Conservation (phyloP, 1,140 invertebrate genomes). For the Oedothorax gibbosus region DNA sequence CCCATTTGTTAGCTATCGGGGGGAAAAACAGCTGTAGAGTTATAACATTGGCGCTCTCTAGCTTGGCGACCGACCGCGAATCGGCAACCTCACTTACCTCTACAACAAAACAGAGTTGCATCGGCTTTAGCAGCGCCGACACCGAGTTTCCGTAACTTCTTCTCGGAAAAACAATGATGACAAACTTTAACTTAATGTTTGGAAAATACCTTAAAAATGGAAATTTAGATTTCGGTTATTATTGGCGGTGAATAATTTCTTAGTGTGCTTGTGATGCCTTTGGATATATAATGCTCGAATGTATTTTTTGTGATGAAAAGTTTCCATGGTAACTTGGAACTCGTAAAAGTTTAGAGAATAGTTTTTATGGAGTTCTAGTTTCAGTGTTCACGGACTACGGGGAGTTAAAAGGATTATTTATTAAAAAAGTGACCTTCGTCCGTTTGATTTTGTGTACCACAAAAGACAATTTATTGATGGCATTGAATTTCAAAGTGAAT, state of each 20-base stretch:
- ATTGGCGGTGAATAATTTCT: neutral
- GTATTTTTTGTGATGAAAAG: slow-evolving; percentile 25
- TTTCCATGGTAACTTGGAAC: slow-evolving; percentile 39
- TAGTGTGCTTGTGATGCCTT: neutral
- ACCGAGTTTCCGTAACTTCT: slow-evolving; percentile 28
- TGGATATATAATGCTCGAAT: neutral
- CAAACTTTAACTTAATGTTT: neutral
- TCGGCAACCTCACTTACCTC: slow-evolving; percentile 44
- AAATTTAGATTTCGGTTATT: no score
- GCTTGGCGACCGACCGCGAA: neutral
- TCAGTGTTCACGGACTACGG: neutral
- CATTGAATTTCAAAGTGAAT: no score
- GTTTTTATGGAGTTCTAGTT: slow-evolving; percentile 38
- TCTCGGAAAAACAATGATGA: slow-evolving; percentile 8
- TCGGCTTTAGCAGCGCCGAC: slow-evolving; percentile 25
- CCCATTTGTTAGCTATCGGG: no score
- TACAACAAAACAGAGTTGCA: slow-evolving; percentile 42
- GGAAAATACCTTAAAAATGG: no score
- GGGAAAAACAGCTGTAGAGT: no score
- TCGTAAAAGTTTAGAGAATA: slow-evolving; percentile 31
- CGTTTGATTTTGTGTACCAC: neutral
- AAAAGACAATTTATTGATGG: no score
- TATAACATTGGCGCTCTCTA: slow-evolving; percentile 5
- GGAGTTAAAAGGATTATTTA: slow-evolving; percentile 21
- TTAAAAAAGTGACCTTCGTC: neutral